phyloP scores from a whole-genome alignment of 2,797 vertebrate genomes.

The Nyctalus aviator region DNA sequence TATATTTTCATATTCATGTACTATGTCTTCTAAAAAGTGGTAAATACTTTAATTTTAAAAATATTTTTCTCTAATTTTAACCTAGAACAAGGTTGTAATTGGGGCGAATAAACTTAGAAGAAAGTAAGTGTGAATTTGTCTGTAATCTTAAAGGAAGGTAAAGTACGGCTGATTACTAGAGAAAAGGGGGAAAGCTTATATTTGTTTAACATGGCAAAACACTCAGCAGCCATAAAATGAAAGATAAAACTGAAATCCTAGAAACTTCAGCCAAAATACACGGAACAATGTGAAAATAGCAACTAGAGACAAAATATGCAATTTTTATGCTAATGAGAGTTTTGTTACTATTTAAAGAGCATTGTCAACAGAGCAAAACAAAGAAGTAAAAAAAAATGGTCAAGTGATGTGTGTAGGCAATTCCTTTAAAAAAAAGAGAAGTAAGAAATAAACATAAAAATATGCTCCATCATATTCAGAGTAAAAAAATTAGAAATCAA shows the following conservation, averaged over 20 bases:
- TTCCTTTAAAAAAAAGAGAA: background rate
- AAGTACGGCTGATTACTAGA: background rate
- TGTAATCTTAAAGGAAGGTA: background rate
- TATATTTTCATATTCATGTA: background rate
- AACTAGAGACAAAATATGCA: background rate
- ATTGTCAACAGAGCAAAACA: background rate
- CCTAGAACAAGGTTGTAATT: background rate
- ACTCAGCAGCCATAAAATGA: background rate
- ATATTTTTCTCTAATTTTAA: slow-evolving; percentile 38
- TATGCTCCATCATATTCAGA: background rate
- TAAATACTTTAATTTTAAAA: background rate
- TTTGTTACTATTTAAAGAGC: background rate
- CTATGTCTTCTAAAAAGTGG: background rate
- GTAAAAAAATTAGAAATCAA: slow-evolving; percentile 41
- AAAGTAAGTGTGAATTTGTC: background rate
- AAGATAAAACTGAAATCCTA: background rate
- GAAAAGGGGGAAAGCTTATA: background rate
- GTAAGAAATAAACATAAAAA: slow-evolving; percentile 8
- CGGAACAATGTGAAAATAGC: background rate
- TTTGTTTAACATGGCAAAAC: background rate
- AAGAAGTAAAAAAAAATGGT: slow-evolving; percentile 1
- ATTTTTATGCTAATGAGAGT: background rate
- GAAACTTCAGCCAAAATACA: background rate
- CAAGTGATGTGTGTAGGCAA: background rate
- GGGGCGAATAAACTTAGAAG: background rate